These are phyloP conservation scores for Stegana nigrithorax DNA, from an alignment of 2,888 invertebrate species.

Conservation along the genomic window DNA sequence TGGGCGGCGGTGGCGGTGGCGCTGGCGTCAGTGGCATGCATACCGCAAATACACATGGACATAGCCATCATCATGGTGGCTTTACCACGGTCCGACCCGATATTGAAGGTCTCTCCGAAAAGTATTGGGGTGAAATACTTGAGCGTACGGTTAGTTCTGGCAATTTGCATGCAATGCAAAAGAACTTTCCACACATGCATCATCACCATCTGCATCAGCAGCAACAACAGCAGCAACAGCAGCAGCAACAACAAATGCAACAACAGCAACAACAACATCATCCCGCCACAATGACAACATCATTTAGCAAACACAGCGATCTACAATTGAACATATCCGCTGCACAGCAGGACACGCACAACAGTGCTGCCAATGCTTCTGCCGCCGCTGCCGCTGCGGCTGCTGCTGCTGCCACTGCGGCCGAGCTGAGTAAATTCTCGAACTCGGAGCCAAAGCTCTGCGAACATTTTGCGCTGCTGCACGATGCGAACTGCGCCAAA, in stretches of 20 bases:
- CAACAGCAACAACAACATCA: slow-evolving; percentile 36
- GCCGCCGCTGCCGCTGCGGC: background rate
- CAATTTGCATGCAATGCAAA: slow-evolving; percentile 78
- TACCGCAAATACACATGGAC: slow-evolving; percentile 33
- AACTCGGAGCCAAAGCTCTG: slow-evolving; percentile 67
- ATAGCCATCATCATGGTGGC: slow-evolving; percentile 40
- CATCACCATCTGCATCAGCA: slow-evolving; percentile 43
- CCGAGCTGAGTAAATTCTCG: slow-evolving; percentile 64
- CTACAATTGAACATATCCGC: slow-evolving; percentile 55
- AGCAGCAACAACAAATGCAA: slow-evolving; percentile 34
- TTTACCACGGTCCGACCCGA: slow-evolving; percentile 69
- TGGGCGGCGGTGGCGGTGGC: slow-evolving; percentile 36
- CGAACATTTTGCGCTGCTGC: slow-evolving; percentile 62
- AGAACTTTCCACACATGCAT: slow-evolving; percentile 59
- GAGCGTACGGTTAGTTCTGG: slow-evolving; percentile 82
- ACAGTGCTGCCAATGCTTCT: background rate
- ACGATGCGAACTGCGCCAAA: slow-evolving; percentile 68
- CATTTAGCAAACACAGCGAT: slow-evolving; percentile 67
- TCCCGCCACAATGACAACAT: slow-evolving; percentile 56
- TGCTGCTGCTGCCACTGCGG: slow-evolving; percentile 24
- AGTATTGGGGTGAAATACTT: slow-evolving; percentile 82
- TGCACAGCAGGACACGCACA: background rate
- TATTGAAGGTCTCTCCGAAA: slow-evolving; percentile 77
- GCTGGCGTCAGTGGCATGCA: slow-evolving; percentile 32
- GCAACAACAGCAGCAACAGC: slow-evolving; percentile 42